A percentile compares a stretch with the other conserved stretches of the same genome.
Evolutionary conservation across 2,888 invertebrate genomes (phyloP).

Genomic region (Drosophila subsilvestris): DNA sequence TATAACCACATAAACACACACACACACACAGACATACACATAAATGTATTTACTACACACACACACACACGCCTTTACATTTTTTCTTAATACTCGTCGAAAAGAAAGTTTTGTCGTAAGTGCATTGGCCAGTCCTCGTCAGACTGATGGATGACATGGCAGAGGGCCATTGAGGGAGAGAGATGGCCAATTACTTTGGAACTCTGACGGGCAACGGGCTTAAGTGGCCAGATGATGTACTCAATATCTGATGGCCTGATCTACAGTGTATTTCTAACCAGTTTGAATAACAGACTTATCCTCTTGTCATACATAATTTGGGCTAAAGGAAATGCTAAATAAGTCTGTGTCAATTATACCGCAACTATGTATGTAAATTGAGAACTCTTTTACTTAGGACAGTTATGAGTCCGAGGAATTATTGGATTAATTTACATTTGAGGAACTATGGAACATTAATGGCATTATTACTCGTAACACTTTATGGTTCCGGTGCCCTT

Average conservation of each 20-base stretch:
- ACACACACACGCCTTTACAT: slow-evolving; percentile 26
- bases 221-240: not conserved
- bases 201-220: slow-evolving; percentile 4
- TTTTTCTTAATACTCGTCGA: slow-evolving; percentile 36
- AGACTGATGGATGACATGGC: slow-evolving; percentile 19
- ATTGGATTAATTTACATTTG: too few species aligned
- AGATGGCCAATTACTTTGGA: not conserved
- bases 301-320: not conserved
- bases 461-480: too few species aligned
- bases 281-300: too few species aligned
- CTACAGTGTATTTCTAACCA: not conserved
- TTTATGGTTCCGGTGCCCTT: too few species aligned
- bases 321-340: not conserved
- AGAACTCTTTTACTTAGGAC: too few species aligned
- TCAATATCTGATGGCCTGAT: not conserved
- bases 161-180: not conserved
- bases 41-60: slow-evolving; percentile 10
- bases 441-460: too few species aligned
- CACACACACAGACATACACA: slow-evolving; percentile 21
- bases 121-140: slow-evolving; percentile 55
- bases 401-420: too few species aligned
- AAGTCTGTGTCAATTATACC: too few species aligned
- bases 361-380: too few species aligned
- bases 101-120: slow-evolving; percentile 53
- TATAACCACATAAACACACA: slow-evolving; percentile 36